These are phyloP conservation scores for Meloidogyne chitwoodi DNA, from an alignment of 1,140 invertebrate species.

Conservation along the genomic window DNA sequence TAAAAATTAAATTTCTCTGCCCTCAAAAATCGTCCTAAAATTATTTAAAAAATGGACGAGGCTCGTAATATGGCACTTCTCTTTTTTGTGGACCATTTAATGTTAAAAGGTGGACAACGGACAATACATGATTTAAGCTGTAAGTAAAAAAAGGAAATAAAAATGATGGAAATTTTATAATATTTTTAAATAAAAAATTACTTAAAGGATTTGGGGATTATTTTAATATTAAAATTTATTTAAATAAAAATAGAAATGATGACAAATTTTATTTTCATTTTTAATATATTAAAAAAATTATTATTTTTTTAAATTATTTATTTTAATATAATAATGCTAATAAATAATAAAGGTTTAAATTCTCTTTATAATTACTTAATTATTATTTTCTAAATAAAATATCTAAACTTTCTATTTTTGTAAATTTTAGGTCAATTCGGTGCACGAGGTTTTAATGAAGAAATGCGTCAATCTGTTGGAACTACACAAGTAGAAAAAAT, in stretches of 20 bases:
- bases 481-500: constrained; percentile 51
- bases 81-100: constrained; percentile 87
- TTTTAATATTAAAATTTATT: background rate
- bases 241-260: background rate
- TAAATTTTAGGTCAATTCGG: constrained; percentile 35
- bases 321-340: too few species aligned
- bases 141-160: constrained; percentile 75
- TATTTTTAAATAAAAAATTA: too few species aligned
- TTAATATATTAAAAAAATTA: too few species aligned
- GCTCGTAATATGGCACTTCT: constrained; percentile 79
- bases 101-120: constrained; percentile 76
- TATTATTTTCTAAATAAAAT: too few species aligned
- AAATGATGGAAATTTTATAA: background rate
- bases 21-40: background rate
- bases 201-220: too few species aligned
- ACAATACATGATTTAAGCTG: constrained; percentile 91
- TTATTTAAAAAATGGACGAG: constrained; percentile 15
- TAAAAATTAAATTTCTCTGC: constrained; percentile 1
- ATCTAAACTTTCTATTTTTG: too few species aligned
- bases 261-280: background rate
- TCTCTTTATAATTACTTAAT: too few species aligned
- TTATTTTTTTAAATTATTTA: too few species aligned
- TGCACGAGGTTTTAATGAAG: constrained; percentile 50
- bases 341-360: too few species aligned
- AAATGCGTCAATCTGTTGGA: constrained; percentile 59